Evolutionary conservation across 2,888 invertebrate species (phyloP), one percentile per base, ranked within the genome.

Genomic region (Plebejus melissa): DNA sequence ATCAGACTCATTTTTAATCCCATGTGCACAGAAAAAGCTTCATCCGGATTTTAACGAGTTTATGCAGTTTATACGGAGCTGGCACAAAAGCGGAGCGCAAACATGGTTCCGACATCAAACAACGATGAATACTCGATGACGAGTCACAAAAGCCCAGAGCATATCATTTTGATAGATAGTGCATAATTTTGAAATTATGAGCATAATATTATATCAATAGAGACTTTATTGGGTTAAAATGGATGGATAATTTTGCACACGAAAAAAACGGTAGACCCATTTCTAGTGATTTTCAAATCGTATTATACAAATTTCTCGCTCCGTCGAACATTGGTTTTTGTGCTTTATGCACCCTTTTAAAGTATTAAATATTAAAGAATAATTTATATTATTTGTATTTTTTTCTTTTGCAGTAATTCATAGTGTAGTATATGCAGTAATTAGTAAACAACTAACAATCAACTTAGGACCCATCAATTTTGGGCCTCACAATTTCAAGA

Each of bases 71-170:
- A 77, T 72, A 32, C 71, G 71, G 58, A 77, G 75, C 80, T 85
- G 84, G 83, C 81, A 90, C 87, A 90, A 90, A 88, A 83, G 85
- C 81, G 81, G 78, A 82, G 80, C 79, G 83, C 88, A 90, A 89
- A 90, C 86, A 89, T 79, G 84, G 85, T 83, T 83, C 79, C 80
- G 79, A 87, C 85, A 83, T 83, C 86, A 87, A 88, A 88, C 87
- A 86, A 82, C 80, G 81, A 81, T 86, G 81, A 77, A 81, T 85
- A 88, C 87, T 89, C 83, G 87, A 79, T 79, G 77, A 81, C 79
- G 83, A 82, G 84, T 82, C 82, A 81, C 82, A 81, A 83, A 83
- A 81, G 85, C 72, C 72, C 70, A 70, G 38, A 71, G 16, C 72
- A 16, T 50, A 50, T 38, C 70, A 46, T 71, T 41, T 46, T 16